A percentile compares a stretch with the other conserved stretches of the same genome.
phyloP scores from a whole-genome alignment of 2,888 invertebrate species.

The Sminthurinus aureus region DNA sequence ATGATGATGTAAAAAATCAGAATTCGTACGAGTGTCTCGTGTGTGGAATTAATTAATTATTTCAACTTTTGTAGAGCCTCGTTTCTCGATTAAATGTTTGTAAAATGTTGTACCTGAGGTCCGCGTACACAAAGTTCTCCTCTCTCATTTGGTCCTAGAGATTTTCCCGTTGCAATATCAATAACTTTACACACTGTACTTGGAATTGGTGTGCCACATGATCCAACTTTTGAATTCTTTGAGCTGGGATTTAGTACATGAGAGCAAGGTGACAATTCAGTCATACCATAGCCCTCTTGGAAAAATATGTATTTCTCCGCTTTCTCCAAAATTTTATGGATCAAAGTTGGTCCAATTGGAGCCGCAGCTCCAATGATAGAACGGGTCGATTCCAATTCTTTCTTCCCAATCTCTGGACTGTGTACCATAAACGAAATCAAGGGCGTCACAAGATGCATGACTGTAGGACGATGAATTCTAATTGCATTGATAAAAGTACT shows the following conservation, averaged over 20 bases:
- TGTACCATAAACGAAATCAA: constrained; percentile 77
- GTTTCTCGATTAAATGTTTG: too few relatives aligned
- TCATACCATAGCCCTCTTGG: constrained; percentile 47
- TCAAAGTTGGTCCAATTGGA: constrained; percentile 63
- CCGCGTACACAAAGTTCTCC: constrained; percentile 79
- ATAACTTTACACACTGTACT: constrained; percentile 74
- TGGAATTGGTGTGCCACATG: constrained; percentile 73
- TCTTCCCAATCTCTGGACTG: constrained; percentile 73
- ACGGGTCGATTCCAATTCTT: constrained; percentile 72
- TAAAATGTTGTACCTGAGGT: too few relatives aligned
- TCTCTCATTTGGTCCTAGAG: constrained; percentile 70
- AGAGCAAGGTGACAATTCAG: constrained; percentile 62
- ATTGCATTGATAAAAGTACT: constrained; percentile 75
- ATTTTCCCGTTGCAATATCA: constrained; percentile 68
- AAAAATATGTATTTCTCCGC: constrained; percentile 38
- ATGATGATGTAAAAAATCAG: too few relatives aligned
- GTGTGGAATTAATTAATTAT: too few relatives aligned
- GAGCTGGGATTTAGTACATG: constrained; percentile 60
- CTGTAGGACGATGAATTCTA: constrained; percentile 64
- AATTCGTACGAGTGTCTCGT: too few relatives aligned
- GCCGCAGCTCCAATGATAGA: constrained; percentile 73
- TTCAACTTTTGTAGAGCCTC: too few relatives aligned
- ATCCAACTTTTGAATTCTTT: constrained; percentile 67
- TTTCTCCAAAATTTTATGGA: constrained; percentile 33
- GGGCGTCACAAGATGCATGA: constrained; percentile 73